Evolutionary conservation across 2,797 vertebrate genomes (phyloP).

Genomic region (Meriones psammophilus): DNA sequence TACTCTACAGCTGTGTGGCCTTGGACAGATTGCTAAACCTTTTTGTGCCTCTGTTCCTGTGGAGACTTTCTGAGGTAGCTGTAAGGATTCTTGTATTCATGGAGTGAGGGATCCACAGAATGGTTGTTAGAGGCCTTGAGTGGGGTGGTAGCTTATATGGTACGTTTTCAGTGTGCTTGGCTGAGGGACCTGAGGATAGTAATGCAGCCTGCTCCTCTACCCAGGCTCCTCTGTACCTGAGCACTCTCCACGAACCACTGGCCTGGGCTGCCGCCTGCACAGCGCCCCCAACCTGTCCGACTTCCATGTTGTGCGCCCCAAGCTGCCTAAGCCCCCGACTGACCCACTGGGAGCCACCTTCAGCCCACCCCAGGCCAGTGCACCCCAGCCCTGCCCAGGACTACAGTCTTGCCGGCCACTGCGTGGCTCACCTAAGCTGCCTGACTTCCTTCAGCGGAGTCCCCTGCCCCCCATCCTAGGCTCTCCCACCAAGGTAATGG

Average conservation of each 20-base stretch:
- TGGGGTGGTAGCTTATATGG: no score
- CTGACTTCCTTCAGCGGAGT: constrained; percentile 97
- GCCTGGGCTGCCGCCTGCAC: constrained; percentile 96
- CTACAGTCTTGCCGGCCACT: constrained; percentile 92
- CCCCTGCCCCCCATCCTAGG: constrained; percentile 97
- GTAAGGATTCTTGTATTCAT: background rate
- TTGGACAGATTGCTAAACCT: background rate
- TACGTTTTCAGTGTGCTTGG: background rate
- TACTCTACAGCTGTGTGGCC: background rate
- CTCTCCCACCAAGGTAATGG: constrained; percentile 94
- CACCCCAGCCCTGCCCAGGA: constrained; percentile 84
- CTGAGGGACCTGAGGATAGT: accelerated
- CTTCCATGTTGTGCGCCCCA: constrained; percentile 91
- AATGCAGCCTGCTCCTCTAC: background rate
- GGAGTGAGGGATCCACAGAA: background rate
- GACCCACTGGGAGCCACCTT: constrained; percentile 91
- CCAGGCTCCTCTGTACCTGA: constrained; percentile 86
- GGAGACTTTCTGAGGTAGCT: background rate
- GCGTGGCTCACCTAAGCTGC: constrained; percentile 95
- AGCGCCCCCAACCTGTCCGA: constrained; percentile 91
- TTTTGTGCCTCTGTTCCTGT: background rate
- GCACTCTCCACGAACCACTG: constrained; percentile 84
- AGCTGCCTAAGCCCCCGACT: constrained; percentile 96
- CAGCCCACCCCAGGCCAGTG: constrained; percentile 82
- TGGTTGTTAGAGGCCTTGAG: background rate